A percentile compares a stretch with the other conserved stretches of the same genome.
These are phyloP conservation scores for Neomicropteryx cornuta DNA, from an alignment of 1,140 invertebrate genomes.

Conservation along the genomic window DNA sequence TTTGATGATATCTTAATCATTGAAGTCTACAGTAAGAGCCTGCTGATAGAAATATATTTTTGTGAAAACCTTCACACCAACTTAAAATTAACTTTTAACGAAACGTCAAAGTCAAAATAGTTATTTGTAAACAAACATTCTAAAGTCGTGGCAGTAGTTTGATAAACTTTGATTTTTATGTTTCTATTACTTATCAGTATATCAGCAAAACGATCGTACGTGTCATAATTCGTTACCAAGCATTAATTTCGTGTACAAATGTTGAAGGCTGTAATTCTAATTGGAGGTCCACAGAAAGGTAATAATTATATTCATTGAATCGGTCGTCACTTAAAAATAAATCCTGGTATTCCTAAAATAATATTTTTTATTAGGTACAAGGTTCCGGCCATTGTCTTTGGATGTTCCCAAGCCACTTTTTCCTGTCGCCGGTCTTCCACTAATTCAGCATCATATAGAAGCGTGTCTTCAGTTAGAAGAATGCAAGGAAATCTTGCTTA, in stretches of 20 bases:
- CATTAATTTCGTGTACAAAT: conserved; percentile 24
- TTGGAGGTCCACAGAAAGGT: conserved; percentile 69
- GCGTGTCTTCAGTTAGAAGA: conserved; percentile 71
- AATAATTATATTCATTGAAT: conserved; percentile 14
- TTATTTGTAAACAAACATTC: no score
- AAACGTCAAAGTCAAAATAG: no score
- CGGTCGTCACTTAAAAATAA: neutral
- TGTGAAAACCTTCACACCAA: no score
- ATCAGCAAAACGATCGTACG: no score
- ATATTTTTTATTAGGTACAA: conserved; percentile 56
- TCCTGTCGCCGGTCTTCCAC: conserved; percentile 86
- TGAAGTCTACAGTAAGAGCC: no score
- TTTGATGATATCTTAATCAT: no score
- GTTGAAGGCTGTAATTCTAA: conserved; percentile 66
- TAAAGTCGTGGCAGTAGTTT: no score
- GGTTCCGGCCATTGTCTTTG: conserved; percentile 92
- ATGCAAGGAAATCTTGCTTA: conserved; percentile 84
- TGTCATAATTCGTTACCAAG: no score
- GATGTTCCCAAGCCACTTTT: conserved; percentile 96
- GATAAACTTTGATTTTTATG: no score
- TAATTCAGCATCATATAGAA: conserved; percentile 97
- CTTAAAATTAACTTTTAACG: no score
- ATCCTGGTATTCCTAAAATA: conserved; percentile 1
- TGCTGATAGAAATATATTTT: no score
- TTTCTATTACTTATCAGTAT: no score